A percentile compares a stretch with the other conserved stretches of the same genome.
phyloP scores from a whole-genome alignment of 2,888 invertebrate genomes.

The Subacronicta megacephala region DNA sequence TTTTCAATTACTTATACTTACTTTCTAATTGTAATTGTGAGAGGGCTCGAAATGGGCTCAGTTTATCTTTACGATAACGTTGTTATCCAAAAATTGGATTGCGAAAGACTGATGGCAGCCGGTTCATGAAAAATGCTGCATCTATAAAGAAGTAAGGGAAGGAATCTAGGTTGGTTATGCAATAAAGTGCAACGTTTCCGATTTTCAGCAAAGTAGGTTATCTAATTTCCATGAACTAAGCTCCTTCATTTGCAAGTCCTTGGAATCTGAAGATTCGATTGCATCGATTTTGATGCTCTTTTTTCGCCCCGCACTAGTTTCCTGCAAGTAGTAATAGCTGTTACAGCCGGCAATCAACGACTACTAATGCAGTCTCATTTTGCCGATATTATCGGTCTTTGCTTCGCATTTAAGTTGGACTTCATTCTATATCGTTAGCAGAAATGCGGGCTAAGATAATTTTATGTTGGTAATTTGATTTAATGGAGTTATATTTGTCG shows the following conservation, averaged over 20 bases:
- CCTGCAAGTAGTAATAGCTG: constrained; percentile 26
- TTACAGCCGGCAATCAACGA: constrained; percentile 36
- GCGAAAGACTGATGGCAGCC: no score
- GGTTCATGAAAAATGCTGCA: no score
- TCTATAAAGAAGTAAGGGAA: background rate
- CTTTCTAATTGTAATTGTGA: no score
- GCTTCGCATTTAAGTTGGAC: constrained; percentile 21
- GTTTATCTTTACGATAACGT: no score
- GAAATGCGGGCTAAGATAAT: constrained; percentile 27
- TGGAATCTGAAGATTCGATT: constrained; percentile 14
- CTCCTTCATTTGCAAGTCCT: constrained; percentile 31
- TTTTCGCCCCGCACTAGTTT: constrained; percentile 25
- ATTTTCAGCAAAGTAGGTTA: constrained; percentile 1
- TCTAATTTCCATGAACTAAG: constrained; percentile 8
- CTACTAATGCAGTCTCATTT: constrained; percentile 36
- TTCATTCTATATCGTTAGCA: constrained; percentile 20
- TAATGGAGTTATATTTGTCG: constrained; percentile 9
- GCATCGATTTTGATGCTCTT: constrained; percentile 24
- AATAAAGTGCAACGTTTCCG: background rate
- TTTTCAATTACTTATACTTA: no score
- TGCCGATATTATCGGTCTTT: constrained; percentile 44
- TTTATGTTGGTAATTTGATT: constrained; percentile 5
- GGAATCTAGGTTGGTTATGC: background rate
- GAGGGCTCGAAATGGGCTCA: no score
- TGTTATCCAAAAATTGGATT: no score